phyloP scores from a whole-genome alignment of 2,888 invertebrate species.

The Odontocerum albicorne region DNA sequence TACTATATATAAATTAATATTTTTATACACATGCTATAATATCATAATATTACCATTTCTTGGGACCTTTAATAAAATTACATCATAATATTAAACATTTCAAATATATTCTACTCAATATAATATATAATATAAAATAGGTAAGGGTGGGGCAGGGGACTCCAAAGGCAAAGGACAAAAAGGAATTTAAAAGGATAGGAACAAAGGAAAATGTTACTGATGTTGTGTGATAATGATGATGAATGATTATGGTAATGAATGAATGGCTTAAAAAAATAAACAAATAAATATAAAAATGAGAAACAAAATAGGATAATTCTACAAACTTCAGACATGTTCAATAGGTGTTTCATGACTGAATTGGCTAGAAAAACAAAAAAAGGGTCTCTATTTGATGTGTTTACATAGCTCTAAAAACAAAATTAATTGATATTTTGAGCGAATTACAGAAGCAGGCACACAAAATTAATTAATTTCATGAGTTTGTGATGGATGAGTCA shows the following conservation, averaged over 20 bases:
- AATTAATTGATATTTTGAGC: too few species aligned
- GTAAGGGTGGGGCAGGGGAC: conserved; percentile 12
- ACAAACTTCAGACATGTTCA: too few species aligned
- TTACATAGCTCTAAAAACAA: too few species aligned
- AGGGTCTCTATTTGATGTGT: too few species aligned
- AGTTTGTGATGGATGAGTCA: too few species aligned
- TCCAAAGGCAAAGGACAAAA: conserved; percentile 9
- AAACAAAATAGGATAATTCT: not conserved
- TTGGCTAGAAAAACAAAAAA: too few species aligned
- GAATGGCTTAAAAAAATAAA: conserved; percentile 37
- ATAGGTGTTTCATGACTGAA: too few species aligned
- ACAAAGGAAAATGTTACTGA: conserved; percentile 29
- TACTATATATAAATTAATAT: conserved; percentile 14
- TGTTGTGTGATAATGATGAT: conserved; percentile 21
- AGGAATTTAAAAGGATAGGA: conserved; percentile 17
- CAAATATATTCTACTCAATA: conserved; percentile 32
- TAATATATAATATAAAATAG: conserved; percentile 13
- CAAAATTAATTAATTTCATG: too few species aligned
- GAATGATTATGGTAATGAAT: conserved; percentile 27
- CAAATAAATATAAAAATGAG: conserved; percentile 27
- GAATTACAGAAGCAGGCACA: too few species aligned
- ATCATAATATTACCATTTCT: conserved; percentile 34
- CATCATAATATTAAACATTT: conserved; percentile 36
- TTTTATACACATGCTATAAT: conserved; percentile 33
- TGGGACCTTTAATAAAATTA: conserved; percentile 37